These are phyloP conservation scores for Apotomis capreana DNA, from an alignment of 2,888 invertebrate species.

Conservation along the genomic window DNA sequence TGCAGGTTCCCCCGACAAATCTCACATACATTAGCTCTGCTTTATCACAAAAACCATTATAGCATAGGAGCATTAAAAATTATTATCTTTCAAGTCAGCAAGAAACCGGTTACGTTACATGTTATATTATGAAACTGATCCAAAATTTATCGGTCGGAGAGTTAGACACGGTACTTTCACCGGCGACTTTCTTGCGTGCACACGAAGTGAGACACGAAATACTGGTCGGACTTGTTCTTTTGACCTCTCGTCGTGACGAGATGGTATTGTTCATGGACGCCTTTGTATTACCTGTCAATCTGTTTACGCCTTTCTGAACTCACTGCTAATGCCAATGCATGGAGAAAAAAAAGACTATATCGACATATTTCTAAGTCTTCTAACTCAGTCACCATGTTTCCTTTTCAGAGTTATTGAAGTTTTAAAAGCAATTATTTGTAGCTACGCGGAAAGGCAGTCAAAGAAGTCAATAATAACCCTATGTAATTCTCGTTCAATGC, in stretches of 20 bases:
- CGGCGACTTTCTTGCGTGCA: conserved; percentile 70
- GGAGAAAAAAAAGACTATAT: conserved; percentile 37
- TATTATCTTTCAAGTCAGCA: conserved; percentile 53
- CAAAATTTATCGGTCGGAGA: conserved; percentile 67
- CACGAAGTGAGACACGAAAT: conserved; percentile 56
- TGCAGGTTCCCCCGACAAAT: conserved; percentile 65
- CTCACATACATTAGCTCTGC: conserved; percentile 62
- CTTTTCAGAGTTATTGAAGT: conserved; percentile 42
- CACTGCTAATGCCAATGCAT: conserved; percentile 58
- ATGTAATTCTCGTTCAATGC: conserved; percentile 22
- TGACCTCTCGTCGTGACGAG: conserved; percentile 64
- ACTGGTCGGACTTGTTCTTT: conserved; percentile 64
- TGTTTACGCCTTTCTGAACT: conserved; percentile 54
- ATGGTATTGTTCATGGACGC: conserved; percentile 62
- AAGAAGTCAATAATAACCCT: conserved; percentile 22
- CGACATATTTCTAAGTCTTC: not conserved
- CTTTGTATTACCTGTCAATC: conserved; percentile 61
- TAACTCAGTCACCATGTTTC: conserved; percentile 54
- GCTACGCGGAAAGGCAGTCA: conserved; percentile 25
- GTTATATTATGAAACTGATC: conserved; percentile 74
- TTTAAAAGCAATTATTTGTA: conserved; percentile 18
- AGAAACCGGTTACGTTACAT: conserved; percentile 71
- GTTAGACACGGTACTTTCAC: conserved; percentile 78
- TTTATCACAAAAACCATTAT: conserved; percentile 60
- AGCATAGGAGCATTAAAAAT: conserved; percentile 58